A percentile compares a stretch with the other conserved stretches of the same genome.
These are phyloP conservation scores for Glareola pratincola DNA, from an alignment of 2,113 vertebrate genomes.

Conservation along the genomic window DNA sequence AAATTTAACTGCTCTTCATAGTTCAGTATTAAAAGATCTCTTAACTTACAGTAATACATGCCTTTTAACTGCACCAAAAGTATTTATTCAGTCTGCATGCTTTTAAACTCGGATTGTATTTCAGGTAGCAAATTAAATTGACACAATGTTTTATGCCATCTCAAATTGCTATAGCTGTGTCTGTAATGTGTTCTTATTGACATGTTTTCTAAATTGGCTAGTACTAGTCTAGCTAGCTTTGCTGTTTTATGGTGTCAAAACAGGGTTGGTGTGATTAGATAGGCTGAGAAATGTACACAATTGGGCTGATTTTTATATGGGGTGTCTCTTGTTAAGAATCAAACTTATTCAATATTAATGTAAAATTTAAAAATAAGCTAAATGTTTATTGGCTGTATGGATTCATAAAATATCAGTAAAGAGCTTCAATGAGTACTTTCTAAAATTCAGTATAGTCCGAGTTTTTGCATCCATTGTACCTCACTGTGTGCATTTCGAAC, in stretches of 20 bases:
- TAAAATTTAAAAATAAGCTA: background rate
- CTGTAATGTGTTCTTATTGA: slow-evolving; percentile 22
- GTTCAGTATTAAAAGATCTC: slow-evolving; percentile 31
- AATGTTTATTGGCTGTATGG: slow-evolving; percentile 34
- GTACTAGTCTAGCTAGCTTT: background rate
- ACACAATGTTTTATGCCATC: background rate
- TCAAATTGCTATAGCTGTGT: slow-evolving; percentile 1
- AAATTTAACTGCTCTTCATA: slow-evolving; percentile 37
- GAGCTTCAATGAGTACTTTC: background rate
- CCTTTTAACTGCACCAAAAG: slow-evolving; percentile 32
- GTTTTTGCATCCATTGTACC: slow-evolving; percentile 42
- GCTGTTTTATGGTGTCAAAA: background rate
- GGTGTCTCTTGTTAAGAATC: slow-evolving; percentile 16
- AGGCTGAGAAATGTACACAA: slow-evolving; percentile 2
- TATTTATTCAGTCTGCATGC: slow-evolving; percentile 53
- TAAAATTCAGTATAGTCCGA: slow-evolving; percentile 51
- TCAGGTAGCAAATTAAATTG: slow-evolving; percentile 40
- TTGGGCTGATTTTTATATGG: slow-evolving; percentile 40
- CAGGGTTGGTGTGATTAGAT: background rate
- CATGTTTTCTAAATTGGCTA: background rate
- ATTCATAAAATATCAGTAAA: slow-evolving; percentile 27
- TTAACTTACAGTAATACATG: slow-evolving; percentile 4
- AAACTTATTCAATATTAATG: background rate
- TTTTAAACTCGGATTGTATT: slow-evolving; percentile 62
- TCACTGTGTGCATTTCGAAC: slow-evolving; percentile 14